These are phyloP conservation scores for Mohoua ochrocephala DNA, from an alignment of 2,113 vertebrate genomes.

Conservation along the genomic window DNA sequence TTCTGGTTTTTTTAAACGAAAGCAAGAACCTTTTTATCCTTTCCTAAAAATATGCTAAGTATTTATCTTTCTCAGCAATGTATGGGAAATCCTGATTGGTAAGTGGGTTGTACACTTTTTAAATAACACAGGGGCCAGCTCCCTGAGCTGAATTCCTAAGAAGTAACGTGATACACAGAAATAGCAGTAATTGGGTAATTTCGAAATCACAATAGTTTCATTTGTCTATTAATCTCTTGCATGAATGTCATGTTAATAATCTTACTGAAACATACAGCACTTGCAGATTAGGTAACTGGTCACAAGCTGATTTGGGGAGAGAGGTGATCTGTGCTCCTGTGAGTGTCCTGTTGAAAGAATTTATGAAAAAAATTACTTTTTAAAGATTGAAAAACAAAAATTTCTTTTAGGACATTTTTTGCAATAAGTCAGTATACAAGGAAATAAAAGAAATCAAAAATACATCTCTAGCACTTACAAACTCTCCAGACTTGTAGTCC, in stretches of 20 bases:
- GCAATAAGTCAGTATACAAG: not conserved
- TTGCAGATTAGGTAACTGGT: constrained; percentile 88
- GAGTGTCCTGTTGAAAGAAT: constrained; percentile 80
- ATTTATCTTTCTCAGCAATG: not conserved
- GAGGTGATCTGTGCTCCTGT: constrained; percentile 87
- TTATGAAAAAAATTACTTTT: not conserved
- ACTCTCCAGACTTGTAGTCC: constrained; percentile 87
- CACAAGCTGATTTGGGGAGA: constrained; percentile 82
- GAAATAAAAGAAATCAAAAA: not conserved
- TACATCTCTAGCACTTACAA: constrained; percentile 77
- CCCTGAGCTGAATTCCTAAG: not conserved
- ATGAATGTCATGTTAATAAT: constrained; percentile 16
- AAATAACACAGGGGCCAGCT: not conserved
- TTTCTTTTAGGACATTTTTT: not conserved
- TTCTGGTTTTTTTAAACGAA: not conserved
- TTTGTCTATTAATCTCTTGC: not conserved
- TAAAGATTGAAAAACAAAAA: not conserved
- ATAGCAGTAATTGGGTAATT: not conserved
- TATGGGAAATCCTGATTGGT: not conserved
- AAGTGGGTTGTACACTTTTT: not conserved
- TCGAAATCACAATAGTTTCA: not conserved
- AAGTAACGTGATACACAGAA: not conserved
- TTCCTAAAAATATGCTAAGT: not conserved
- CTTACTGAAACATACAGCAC: constrained; percentile 83
- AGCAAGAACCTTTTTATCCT: not conserved